A percentile compares a stretch with the other conserved stretches of the same genome.
Conservation (phyloP, 2,113 vertebrate species). For the Herpetotheres cachinnans region DNA sequence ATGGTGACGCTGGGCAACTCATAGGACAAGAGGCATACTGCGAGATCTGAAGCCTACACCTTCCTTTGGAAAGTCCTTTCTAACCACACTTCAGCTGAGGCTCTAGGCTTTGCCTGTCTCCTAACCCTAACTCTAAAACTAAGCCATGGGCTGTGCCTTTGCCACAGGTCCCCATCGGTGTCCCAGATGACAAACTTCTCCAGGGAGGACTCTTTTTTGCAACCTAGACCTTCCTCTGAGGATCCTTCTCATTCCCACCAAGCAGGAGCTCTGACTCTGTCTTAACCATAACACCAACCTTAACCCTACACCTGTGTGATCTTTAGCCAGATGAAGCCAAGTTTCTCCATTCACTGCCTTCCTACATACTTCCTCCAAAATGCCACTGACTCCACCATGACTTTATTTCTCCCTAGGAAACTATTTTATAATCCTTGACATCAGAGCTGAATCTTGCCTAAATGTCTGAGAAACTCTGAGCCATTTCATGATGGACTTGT, state of each 20-base stretch:
- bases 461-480: background rate
- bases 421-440: background rate
- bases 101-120: background rate
- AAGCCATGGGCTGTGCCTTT: background rate
- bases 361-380: background rate
- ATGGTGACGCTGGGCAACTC: background rate
- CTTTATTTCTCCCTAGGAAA: background rate
- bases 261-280: background rate
- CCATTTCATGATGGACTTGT: background rate
- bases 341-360: background rate
- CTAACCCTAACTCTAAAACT: background rate
- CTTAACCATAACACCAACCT: background rate
- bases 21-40: background rate
- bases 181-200: background rate
- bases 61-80: background rate
- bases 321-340: background rate
- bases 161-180: no score
- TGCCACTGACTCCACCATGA: background rate
- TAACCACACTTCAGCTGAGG: background rate
- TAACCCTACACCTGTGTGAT: rapidly evolving
- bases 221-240: background rate
- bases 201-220: background rate
- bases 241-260: background rate
- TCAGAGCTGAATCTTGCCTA: background rate
- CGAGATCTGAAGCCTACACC: background rate